phyloP scores from a whole-genome alignment of 2,113 vertebrate species.

The Nannobrachium achirus region DNA sequence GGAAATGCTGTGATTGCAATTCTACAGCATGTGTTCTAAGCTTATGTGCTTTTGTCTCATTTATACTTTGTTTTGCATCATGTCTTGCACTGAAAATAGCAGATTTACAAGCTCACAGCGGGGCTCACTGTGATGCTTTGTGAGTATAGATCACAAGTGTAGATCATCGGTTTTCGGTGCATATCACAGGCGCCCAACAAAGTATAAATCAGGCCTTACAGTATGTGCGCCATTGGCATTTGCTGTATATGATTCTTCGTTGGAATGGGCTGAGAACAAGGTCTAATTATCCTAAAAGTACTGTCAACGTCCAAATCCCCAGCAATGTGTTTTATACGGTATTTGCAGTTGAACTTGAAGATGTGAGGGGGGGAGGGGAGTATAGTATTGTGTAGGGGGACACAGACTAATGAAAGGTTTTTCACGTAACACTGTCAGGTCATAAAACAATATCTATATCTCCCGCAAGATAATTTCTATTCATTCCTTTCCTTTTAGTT shows the following conservation, averaged over 20 bases:
- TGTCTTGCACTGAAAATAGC: no score
- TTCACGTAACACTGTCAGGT: constrained; percentile 20
- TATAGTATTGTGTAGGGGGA: no score
- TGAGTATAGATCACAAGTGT: no score
- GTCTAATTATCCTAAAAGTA: neutral
- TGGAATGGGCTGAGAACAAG: neutral
- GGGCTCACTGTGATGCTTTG: no score
- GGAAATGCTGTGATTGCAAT: neutral
- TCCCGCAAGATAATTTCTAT: constrained; percentile 50
- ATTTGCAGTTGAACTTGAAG: neutral
- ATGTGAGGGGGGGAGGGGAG: neutral
- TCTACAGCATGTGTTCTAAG: constrained; percentile 6
- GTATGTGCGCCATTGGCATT: neutral
- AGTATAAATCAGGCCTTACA: no score
- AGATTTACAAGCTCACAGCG: no score
- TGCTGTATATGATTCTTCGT: constrained; percentile 11
- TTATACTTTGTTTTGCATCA: no score
- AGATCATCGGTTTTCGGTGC: no score
- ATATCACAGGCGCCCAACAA: no score
- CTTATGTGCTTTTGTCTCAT: neutral
- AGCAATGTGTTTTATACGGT: constrained; percentile 11
- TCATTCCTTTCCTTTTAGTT: constrained; percentile 31
- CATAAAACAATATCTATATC: constrained; percentile 31
- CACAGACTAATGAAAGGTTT: neutral
- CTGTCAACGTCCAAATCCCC: neutral